Evolutionary conservation across 2,113 vertebrate species (phyloP).

Genomic region (Prinia subflava): DNA sequence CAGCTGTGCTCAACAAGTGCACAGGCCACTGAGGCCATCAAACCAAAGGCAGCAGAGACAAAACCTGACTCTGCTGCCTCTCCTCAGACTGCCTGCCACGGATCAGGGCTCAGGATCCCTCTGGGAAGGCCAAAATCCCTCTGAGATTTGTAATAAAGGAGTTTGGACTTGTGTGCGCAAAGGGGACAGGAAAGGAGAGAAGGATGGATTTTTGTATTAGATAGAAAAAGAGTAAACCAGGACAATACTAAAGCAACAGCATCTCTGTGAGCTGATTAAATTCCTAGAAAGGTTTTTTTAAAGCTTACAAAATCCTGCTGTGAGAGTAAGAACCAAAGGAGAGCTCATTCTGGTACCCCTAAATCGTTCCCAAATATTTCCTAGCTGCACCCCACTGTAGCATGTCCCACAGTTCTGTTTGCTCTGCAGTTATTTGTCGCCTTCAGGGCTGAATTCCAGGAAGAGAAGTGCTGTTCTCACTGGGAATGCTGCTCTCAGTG

Average conservation of each 20-base stretch:
- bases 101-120: background rate
- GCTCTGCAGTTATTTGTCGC: background rate
- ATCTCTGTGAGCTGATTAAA: background rate
- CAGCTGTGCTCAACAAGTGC: background rate
- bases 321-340: background rate
- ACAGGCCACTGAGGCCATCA: background rate
- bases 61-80: background rate
- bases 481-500: background rate
- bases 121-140: background rate
- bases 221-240: background rate
- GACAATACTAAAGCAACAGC: background rate
- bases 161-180: fast-evolving
- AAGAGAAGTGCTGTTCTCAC: background rate
- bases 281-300: background rate
- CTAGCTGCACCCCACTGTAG: background rate
- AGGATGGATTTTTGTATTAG: background rate
- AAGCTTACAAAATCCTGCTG: background rate
- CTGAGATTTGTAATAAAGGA: background rate
- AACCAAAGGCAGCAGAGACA: background rate
- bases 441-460: background rate
- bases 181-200: background rate
- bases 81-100: background rate
- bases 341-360: background rate
- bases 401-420: background rate
- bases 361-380: background rate